phyloP scores from a whole-genome alignment of 1,140 invertebrate genomes.

The Drosophila subpulchrella region DNA sequence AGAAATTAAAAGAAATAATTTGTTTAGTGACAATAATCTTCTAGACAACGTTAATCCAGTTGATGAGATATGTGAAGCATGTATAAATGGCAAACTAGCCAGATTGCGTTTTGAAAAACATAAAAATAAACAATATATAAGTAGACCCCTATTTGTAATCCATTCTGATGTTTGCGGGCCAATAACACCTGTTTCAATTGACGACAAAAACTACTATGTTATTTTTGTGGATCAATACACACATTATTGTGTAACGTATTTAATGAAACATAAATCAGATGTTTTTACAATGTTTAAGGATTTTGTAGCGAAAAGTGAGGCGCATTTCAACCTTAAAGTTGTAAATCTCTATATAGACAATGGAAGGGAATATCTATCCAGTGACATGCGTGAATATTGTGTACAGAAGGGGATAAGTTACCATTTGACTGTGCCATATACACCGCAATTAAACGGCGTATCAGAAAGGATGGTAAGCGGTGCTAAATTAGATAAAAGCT shows the following conservation, averaged over 20 bases:
- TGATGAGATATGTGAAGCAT: conserved; percentile 62
- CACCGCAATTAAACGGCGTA: conserved; percentile 86
- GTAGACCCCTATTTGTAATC: neutral
- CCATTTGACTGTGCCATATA: conserved; percentile 80
- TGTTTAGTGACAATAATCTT: conserved; percentile 22
- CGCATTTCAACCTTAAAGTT: no score
- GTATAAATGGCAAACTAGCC: neutral
- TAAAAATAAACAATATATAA: conserved; percentile 9
- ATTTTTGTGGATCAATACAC: neutral
- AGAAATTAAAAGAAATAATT: neutral
- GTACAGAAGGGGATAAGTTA: conserved; percentile 84
- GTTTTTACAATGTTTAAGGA: conserved; percentile 22
- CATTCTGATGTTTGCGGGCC: conserved; percentile 2
- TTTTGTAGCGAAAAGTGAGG: neutral
- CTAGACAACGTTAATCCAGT: conserved; percentile 52
- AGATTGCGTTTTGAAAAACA: neutral
- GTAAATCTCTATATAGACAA: neutral
- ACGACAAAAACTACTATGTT: conserved; percentile 5
- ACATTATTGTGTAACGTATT: conserved; percentile 19
- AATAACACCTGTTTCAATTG: neutral
- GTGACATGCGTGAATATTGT: neutral
- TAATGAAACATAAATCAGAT: conserved; percentile 23
- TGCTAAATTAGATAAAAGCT: neutral
- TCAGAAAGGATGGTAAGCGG: conserved; percentile 81
- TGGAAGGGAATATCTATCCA: neutral